These are phyloP conservation scores for Xenopus laevis DNA, from an alignment of 2,113 vertebrate species.

Conservation along the genomic window DNA sequence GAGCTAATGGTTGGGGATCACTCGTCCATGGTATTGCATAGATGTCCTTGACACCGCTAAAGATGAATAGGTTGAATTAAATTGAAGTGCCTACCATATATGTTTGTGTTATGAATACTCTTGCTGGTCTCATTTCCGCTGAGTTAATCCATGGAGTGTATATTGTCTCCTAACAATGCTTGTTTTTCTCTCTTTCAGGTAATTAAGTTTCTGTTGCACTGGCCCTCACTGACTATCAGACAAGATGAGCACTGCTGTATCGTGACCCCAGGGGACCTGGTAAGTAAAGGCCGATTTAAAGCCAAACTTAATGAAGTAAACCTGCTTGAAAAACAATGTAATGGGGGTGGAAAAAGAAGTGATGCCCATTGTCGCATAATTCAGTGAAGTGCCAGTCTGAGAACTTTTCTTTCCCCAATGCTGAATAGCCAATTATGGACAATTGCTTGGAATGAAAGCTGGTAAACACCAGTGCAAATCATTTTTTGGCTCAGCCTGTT, in stretches of 20 bases:
- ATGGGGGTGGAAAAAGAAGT: too few relatives aligned
- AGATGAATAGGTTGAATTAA: too few relatives aligned
- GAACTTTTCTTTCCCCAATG: background rate
- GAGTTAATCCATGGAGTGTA: too few relatives aligned
- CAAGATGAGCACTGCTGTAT: constrained; percentile 67
- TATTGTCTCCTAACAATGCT: background rate
- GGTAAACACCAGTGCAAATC: constrained; percentile 16
- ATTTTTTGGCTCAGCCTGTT: constrained; percentile 2
- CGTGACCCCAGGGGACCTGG: constrained; percentile 72
- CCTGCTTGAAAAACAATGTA: constrained; percentile 11
- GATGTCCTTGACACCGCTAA: too few relatives aligned
- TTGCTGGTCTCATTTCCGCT: too few relatives aligned
- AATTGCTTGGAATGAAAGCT: background rate
- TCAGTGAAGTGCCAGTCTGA: background rate
- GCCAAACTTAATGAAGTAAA: constrained; percentile 14
- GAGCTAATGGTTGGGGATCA: too few relatives aligned
- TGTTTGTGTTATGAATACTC: too few relatives aligned
- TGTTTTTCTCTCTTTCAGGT: constrained; percentile 33
- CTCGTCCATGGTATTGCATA: too few relatives aligned
- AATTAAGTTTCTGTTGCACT: constrained; percentile 43
- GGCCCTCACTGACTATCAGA: constrained; percentile 51
- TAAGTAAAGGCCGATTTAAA: constrained; percentile 52
- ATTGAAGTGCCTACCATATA: too few relatives aligned
- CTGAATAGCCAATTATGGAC: background rate
- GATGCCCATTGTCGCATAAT: too few relatives aligned